Evolutionary conservation across 37 sponge, comb jelly and placozoan species (phyloP), one percentile per base, ranked within the genome.

Genomic region (Halichondria panicea): DNA sequence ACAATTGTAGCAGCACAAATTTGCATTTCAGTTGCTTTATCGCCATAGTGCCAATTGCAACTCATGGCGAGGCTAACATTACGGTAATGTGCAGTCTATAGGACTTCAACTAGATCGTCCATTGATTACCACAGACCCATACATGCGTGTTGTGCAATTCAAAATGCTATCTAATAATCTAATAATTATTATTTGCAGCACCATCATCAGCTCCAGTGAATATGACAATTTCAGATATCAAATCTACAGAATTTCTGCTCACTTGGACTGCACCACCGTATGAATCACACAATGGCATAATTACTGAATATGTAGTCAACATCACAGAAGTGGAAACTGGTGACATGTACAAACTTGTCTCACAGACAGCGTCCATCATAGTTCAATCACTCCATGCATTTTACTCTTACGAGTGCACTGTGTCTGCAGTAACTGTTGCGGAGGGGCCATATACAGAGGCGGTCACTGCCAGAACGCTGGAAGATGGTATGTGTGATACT

Each of bases 301-400:
- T 83, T 4, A 74, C 56, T 7, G 54, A 57, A 30, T 83, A 83
- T 34, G 31, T 33, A 3, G 43, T 83, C 58, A 73, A 72, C 30
- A 21, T 82, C 30, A 71, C 72, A 12, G 72, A 81, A 34, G 1
- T 63, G 27, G 71, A 71, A 3, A 82, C 83, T 2, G 83, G 74
- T 8, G 28, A 24, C 1, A 27, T 27, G 21, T 8, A 21, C 6
- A 39, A 24, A 21, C 53, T 64, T 4, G 43, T 41, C 33, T 40
- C 74, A 13, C 1, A 33, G 27, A 66, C 52, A 13, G 55, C 74
- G 1, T 59, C 45, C 44, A 38, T 68, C 4, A 59, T 45, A 18
- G 42, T 82, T 11, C 43, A 37, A 65, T 34, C 24, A 25, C 68
- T 82, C 11, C 83, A 73, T 38, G 75, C 83, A 32, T 64, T 66